Conservation (phyloP, 2,113 vertebrate genomes). For the Campylomormyrus tamandua region DNA sequence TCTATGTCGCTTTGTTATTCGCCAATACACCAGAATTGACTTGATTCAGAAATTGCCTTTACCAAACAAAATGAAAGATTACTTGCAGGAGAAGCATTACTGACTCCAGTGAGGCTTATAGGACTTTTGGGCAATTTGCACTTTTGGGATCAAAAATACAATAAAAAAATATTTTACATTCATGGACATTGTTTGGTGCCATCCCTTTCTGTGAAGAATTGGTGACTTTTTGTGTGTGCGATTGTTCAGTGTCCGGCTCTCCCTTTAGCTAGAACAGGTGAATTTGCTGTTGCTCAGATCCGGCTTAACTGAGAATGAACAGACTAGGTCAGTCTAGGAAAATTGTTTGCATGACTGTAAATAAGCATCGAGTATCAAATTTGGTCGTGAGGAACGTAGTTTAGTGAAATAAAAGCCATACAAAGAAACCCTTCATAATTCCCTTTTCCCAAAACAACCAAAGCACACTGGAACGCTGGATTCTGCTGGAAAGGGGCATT, state of each 20-base stretch:
- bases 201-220: slow-evolving; percentile 26
- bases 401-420: slow-evolving; percentile 9
- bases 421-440: slow-evolving; percentile 1
- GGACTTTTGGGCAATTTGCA: slow-evolving; percentile 64
- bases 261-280: slow-evolving; percentile 13
- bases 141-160: slow-evolving; percentile 65
- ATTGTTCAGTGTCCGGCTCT: not conserved
- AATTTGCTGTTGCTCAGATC: slow-evolving; percentile 7
- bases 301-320: not conserved
- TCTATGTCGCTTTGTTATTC: slow-evolving; percentile 89
- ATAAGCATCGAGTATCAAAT: not conserved
- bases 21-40: slow-evolving; percentile 88
- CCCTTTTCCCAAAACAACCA: slow-evolving; percentile 17
- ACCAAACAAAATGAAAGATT: slow-evolving; percentile 92
- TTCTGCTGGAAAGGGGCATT: slow-evolving; percentile 11
- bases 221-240: slow-evolving; percentile 2
- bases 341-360: slow-evolving; percentile 5
- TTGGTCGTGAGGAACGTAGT: slow-evolving; percentile 9
- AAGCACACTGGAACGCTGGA: slow-evolving; percentile 21
- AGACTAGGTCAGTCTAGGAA: not conserved
- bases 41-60: slow-evolving; percentile 92
- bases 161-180: slow-evolving; percentile 69
- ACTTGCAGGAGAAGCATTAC: slow-evolving; percentile 89
- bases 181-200: slow-evolving; percentile 64
- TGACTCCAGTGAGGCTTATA: slow-evolving; percentile 51